A percentile compares a stretch with the other conserved stretches of the same genome.
Evolutionary conservation across 2,888 invertebrate species (phyloP).

Genomic region (Xanthia togata): DNA sequence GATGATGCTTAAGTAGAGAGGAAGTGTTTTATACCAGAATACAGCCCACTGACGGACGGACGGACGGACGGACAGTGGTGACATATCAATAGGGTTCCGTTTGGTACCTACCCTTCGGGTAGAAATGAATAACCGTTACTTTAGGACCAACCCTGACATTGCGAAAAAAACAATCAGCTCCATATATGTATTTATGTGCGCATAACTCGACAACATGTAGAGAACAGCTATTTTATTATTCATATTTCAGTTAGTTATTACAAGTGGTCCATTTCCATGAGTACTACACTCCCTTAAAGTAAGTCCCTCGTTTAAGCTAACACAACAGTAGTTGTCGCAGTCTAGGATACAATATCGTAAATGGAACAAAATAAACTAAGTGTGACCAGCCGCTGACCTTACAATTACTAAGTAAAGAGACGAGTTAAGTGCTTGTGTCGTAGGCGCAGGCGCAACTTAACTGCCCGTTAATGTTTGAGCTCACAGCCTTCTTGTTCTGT

Average conservation of each 20-base stretch:
- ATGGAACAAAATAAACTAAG: neutral
- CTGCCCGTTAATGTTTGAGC: conserved; percentile 29
- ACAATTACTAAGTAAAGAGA: conserved; percentile 26
- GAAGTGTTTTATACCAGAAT: no score
- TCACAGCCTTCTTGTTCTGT: conserved; percentile 26
- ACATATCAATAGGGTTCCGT: no score
- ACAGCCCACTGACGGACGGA: no score
- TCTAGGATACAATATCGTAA: neutral
- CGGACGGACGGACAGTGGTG: no score
- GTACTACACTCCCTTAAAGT: neutral
- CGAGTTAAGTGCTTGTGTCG: conserved; percentile 5
- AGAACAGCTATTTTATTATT: neutral
- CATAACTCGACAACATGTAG: neutral
- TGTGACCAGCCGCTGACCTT: neutral
- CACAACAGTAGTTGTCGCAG: neutral
- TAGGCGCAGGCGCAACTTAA: conserved; percentile 35
- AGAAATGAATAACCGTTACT: no score
- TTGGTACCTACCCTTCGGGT: no score
- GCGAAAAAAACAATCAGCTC: no score
- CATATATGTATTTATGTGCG: neutral
- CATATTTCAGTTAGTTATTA: neutral
- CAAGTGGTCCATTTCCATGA: neutral
- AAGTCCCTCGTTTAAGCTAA: neutral
- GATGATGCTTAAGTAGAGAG: no score
- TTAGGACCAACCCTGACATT: no score